phyloP scores from a whole-genome alignment of 2,113 vertebrate species.

The Lampris megalopsis region DNA sequence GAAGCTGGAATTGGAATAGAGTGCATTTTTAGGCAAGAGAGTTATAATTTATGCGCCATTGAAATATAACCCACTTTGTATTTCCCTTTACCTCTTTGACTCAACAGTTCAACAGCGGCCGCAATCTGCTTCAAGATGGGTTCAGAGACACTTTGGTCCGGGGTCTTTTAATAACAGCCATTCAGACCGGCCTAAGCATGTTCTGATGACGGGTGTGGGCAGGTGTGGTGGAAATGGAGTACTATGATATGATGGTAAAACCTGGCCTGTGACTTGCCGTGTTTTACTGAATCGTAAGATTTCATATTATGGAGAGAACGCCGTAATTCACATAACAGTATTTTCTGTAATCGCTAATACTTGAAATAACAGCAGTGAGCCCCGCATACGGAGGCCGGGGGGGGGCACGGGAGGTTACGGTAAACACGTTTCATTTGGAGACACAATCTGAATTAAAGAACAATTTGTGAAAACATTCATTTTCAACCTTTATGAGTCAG shows the following conservation, averaged over 20 bases:
- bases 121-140: slow-evolving; percentile 61
- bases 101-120: slow-evolving; percentile 63
- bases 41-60: slow-evolving; percentile 76
- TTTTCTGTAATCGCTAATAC: slow-evolving; percentile 10
- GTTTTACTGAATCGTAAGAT: slow-evolving; percentile 39
- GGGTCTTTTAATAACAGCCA: slow-evolving; percentile 64
- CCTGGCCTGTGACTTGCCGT: slow-evolving; percentile 50
- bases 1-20: slow-evolving; percentile 68
- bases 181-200: slow-evolving; percentile 34
- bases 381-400: too few relatives aligned
- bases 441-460: too few relatives aligned
- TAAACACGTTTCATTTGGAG: too few relatives aligned
- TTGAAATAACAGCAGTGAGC: slow-evolving; percentile 19
- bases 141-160: slow-evolving; percentile 47
- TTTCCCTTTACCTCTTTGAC: slow-evolving; percentile 62
- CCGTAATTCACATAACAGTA: slow-evolving; percentile 30
- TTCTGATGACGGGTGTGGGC: slow-evolving; percentile 33
- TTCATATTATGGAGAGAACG: slow-evolving; percentile 28
- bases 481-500: too few relatives aligned
- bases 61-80: slow-evolving; percentile 66
- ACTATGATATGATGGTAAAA: slow-evolving; percentile 57
- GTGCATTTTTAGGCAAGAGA: slow-evolving; percentile 69
- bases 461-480: too few relatives aligned
- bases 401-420: too few relatives aligned
- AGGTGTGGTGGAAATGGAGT: slow-evolving; percentile 9